Base-by-base conservation (phyloP, 1,140 invertebrate species). In the Aphidius gifuensis region DNA sequence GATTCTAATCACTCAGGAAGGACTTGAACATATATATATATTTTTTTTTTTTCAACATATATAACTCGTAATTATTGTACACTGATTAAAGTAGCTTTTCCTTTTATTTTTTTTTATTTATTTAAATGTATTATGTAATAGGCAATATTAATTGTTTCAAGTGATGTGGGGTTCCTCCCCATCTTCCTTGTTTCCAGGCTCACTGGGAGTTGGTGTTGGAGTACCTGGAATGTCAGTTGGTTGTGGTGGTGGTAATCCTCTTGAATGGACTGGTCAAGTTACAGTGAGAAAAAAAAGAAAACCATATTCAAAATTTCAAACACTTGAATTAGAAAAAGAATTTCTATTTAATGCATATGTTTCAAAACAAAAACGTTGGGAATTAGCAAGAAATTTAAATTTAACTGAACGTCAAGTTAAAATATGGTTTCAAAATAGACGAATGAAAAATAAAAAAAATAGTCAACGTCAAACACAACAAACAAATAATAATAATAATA, bases 391-490 rank as follows among this genome's bases (percentile, higher is more conserved):
- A 62, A 96, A 94, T 78, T 81, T 98, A 51, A 94, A 94, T 79
- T 84, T 98, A 59, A 94, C 94, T 45, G 96, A 98, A 82, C 85
- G 95, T 59, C 96, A 98, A 82, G 96, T 98, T 70, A 92, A 92
- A 80, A 92, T 92, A 75, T 92, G 90, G 86, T 98, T 98, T 81
- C 96, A 99, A 83, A 99, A 99, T 79, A 86, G 97, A 72, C 87
- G 97, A 63, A 99, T 99, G 97, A 99, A 99, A 83, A 97, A 96
- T 82, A 99, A 99, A 83, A 98, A 98, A 82, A 96, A 95, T 77
- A 93, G 88, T 51, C 93, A 96, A 80, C 84, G 94, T 67, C 93
- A 95, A 77, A 82, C 88, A 66, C 89, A 91, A 73, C 85, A 88
- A 68, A 84, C 87, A 59, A 88, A 91, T 74, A 90, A 91, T 78